phyloP scores from a whole-genome alignment of 2,797 vertebrate species.

The Sebastolobus alascanus region DNA sequence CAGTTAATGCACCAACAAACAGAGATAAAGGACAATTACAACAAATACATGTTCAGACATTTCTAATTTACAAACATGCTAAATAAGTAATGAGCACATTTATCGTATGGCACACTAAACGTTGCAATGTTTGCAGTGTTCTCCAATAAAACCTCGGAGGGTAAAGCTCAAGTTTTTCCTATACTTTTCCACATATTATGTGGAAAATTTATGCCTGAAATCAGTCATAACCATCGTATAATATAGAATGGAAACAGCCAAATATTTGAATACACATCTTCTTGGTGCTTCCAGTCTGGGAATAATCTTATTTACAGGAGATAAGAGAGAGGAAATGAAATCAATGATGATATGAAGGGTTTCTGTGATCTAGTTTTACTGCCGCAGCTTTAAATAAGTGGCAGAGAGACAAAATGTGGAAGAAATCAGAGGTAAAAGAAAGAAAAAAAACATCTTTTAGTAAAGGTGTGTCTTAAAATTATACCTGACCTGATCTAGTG shows the following conservation, averaged over 20 bases:
- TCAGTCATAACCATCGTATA: not conserved
- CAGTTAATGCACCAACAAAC: constrained; percentile 12
- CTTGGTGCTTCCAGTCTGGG: not conserved
- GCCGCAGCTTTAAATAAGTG: constrained; percentile 5
- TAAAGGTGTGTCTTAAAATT: not conserved
- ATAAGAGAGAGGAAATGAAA: constrained; percentile 35
- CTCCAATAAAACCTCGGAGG: not conserved
- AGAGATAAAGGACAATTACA: constrained; percentile 7
- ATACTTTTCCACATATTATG: not conserved
- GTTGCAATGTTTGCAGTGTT: not conserved
- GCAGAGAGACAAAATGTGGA: not conserved
- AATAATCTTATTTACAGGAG: constrained; percentile 35
- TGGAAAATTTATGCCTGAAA: not conserved
- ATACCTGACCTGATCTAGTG: not conserved
- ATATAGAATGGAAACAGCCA: not conserved
- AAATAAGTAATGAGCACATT: not conserved
- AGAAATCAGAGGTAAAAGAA: not conserved
- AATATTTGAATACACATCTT: constrained; percentile 11
- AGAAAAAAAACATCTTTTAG: not conserved
- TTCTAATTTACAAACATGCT: not conserved
- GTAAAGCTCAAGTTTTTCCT: not conserved
- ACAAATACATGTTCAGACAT: not conserved
- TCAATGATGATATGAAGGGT: constrained; percentile 3
- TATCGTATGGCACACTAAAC: not conserved
- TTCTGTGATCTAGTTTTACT: constrained; percentile 30